A percentile compares a stretch with the other conserved stretches of the same genome.
Conservation (phyloP, 1,140 invertebrate species). For the Cydia amplana region DNA sequence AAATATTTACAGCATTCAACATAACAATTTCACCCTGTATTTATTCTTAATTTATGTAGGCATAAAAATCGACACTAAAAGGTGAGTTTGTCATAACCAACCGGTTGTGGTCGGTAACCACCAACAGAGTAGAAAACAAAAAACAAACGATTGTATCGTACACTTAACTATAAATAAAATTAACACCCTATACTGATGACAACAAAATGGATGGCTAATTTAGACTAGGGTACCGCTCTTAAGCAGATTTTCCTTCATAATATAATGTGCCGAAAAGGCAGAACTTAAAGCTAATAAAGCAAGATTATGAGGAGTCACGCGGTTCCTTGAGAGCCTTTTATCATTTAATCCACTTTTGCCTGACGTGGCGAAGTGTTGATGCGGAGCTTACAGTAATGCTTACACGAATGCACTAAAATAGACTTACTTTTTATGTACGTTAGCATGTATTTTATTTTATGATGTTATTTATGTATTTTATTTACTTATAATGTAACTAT, state of each 20-base stretch:
- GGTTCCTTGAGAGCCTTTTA: slow-evolving; percentile 11
- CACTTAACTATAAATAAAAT: background rate
- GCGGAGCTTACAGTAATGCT: background rate
- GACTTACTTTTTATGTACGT: too few species aligned
- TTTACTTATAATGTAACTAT: too few species aligned
- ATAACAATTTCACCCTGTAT: too few species aligned
- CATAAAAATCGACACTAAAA: too few species aligned
- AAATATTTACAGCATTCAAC: too few species aligned
- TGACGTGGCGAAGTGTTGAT: slow-evolving; percentile 2
- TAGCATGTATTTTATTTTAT: too few species aligned
- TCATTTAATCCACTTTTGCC: slow-evolving; percentile 21
- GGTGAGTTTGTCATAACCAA: too few species aligned
- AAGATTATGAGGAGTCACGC: slow-evolving; percentile 13
- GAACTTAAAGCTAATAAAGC: slow-evolving; percentile 14
- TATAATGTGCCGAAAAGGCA: slow-evolving; percentile 9
- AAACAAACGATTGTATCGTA: background rate
- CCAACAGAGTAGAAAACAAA: too few species aligned
- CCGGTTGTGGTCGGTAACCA: too few species aligned
- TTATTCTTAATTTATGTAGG: too few species aligned
- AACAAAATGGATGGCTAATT: background rate
- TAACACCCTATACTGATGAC: background rate
- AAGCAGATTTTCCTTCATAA: slow-evolving; percentile 6
- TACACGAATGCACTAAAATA: background rate
- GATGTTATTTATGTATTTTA: too few species aligned
- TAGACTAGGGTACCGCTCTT: background rate